Base-by-base conservation (phyloP, 2,113 vertebrate genomes). In the Pteropus alecto region DNA sequence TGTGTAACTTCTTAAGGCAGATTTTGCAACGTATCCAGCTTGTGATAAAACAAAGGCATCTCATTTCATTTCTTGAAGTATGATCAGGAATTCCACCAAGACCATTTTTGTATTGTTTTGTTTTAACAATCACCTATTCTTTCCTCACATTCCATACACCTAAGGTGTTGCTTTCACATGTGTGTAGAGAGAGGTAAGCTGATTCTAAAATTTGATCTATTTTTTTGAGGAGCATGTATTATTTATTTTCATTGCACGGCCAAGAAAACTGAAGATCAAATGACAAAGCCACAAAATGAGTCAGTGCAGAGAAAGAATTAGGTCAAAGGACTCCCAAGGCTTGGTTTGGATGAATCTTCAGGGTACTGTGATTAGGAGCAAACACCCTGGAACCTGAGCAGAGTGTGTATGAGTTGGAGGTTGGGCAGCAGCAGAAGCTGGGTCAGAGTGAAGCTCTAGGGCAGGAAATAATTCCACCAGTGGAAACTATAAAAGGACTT, bases 141-240 rank as follows among this genome's bases (percentile, higher is more conserved):
- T 85, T 77, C 74, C 48, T 79, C 78, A 85, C 7, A 26, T 68
- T 94, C 79, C 46, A 43, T 33, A 51, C 10, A 61, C 19, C 18
- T 79, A 24, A 68, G 46, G 7, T 63, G 15, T 51, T 67, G 51
- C 35, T 78, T 84, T 95, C 74, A 63, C 18, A 18, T 35, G 48
- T 58, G 13, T 22, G 13, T 11, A 56, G 33, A 74, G 12, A 61
- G 33, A 78, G 18, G 10, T 19, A 26, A 85, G 60, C 61, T 92
- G 48, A 95, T 90, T 97, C 86, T 67, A 93, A 85, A 81, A 83
- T 74, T 13, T 78, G 38, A 83, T 81, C n/a, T 48, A 28, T 68
- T 38, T 51, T 43, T 67, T 92, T 43, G 86, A 74, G 26, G 61
- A 88, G 1, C 41, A 78, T 11, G 21, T 63, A 48, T 81, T 85